Evolutionary conservation across 2,888 invertebrate species (phyloP), one percentile per base, ranked within the genome.

Genomic region (Yponomeuta evonymella): DNA sequence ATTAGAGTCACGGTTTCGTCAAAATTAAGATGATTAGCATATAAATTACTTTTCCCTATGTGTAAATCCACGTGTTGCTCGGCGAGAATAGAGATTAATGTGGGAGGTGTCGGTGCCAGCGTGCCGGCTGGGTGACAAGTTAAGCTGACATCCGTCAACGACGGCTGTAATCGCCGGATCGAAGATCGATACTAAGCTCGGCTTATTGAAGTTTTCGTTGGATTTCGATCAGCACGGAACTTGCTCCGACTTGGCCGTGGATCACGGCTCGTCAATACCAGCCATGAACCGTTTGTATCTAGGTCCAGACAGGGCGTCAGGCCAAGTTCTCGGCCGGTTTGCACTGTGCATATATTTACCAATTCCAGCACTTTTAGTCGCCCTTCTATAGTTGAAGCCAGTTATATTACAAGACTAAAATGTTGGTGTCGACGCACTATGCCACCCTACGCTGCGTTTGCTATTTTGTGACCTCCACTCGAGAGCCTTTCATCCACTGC

Each of bases 91-190:
- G 85, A 90, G 91, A 91, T 91, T 92, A 92, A 88, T 86, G 83
- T 84, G 84, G 88, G 86, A 84, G 89, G 88, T 89, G 88, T 86
- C 85, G 82, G 81, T 81, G 81, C 79, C 78, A 83, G 78, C 83
- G 80, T 80, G 81, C 81, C 36, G 71, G 69, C 67, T 67, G 73
- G 83, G 86, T 88, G 90, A 90, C 90, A 89, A 86, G 83, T 84
- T 90, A 90, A 92, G 89, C 89, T 83, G 91, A 89, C 91, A 89
- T 92, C 91, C 92, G 91, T 92, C 92, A 92, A 87, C 92, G 90
- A 87, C 85, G 83, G 80, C 80, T 84, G 84, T 90, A 90, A 90
- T 90, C 90, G 83, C 82, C 82, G 83, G 85, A 90, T 91, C 88
- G 86, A 88, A 91, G 89, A 90, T 90, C 90, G 83, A 87, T 87